Evolutionary conservation across 1,140 invertebrate genomes (phyloP).

Genomic region (Drosophila sp.): DNA sequence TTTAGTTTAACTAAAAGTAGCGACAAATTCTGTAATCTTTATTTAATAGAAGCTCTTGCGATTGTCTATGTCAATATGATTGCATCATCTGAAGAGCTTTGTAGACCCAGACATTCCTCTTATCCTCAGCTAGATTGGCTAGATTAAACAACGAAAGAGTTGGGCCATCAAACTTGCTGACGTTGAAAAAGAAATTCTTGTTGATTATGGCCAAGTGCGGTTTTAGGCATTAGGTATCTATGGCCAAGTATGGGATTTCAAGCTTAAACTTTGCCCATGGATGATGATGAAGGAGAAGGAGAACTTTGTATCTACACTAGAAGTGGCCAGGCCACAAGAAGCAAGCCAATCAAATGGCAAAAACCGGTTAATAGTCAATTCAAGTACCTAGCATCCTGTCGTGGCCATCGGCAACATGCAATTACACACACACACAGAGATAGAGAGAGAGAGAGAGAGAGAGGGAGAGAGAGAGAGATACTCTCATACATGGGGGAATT

Average conservation of each 20-base stretch:
- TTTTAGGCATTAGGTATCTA: conserved; percentile 19
- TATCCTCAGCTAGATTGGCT: no score
- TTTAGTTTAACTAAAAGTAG: no score
- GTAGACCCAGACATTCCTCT: no score
- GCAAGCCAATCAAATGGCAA: conserved; percentile 71
- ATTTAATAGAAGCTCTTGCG: no score
- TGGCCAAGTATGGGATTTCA: conserved; percentile 53
- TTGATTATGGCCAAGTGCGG: not conserved
- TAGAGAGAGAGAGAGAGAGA: conserved; percentile 2
- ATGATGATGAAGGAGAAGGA: conserved; percentile 13
- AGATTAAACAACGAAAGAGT: conserved; percentile 50
- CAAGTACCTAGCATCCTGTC: conserved; percentile 31
- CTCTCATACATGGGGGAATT: conserved; percentile 8
- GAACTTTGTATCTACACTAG: conserved; percentile 70
- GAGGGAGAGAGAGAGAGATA: no score
- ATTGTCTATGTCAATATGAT: no score
- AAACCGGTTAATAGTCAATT: conserved; percentile 74
- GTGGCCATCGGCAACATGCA: conserved; percentile 58
- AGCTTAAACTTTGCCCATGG: conserved; percentile 37
- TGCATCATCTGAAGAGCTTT: no score
- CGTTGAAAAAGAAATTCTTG: not conserved
- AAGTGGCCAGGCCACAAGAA: conserved; percentile 48
- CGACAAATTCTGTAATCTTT: no score
- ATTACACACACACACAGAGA: conserved; percentile 31
- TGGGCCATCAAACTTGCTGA: conserved; percentile 51